These are phyloP conservation scores for Globodera rostochiensis DNA, from an alignment of 1,140 invertebrate species.

Conservation along the genomic window DNA sequence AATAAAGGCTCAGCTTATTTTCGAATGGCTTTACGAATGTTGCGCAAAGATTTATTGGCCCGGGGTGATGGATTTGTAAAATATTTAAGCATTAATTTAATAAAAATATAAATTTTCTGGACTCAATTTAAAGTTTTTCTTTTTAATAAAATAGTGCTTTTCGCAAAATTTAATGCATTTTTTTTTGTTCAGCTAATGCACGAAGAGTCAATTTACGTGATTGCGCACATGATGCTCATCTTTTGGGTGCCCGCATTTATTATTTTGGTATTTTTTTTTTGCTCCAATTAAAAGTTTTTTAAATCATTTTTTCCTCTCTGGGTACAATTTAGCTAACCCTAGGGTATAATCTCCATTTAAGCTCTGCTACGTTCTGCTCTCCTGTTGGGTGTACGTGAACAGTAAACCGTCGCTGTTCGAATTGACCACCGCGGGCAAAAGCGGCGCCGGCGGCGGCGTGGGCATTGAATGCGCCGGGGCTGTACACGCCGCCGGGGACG, in stretches of 20 bases:
- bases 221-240: slow-evolving; percentile 59
- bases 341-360: too few relatives aligned
- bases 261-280: slow-evolving; percentile 51
- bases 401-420: slow-evolving; percentile 52
- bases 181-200: slow-evolving; percentile 27
- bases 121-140: too few relatives aligned
- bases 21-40: too few relatives aligned
- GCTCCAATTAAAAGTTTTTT: slow-evolving; percentile 14
- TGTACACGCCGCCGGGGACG: too few relatives aligned
- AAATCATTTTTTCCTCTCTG: background rate
- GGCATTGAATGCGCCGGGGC: background rate
- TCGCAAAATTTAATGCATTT: slow-evolving; percentile 5
- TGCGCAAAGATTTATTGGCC: too few relatives aligned
- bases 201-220: slow-evolving; percentile 55
- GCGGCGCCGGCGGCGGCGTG: slow-evolving; percentile 25
- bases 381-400: slow-evolving; percentile 62
- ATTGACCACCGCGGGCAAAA: slow-evolving; percentile 7
- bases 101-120: too few relatives aligned
- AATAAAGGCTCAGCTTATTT: too few relatives aligned
- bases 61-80: too few relatives aligned
- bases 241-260: slow-evolving; percentile 61
- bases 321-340: too few relatives aligned
- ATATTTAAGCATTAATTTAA: too few relatives aligned
- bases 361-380: slow-evolving; percentile 61
- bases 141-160: too few relatives aligned